Conservation (phyloP, 2,888 invertebrate genomes). For the Pelosia muscerda region DNA sequence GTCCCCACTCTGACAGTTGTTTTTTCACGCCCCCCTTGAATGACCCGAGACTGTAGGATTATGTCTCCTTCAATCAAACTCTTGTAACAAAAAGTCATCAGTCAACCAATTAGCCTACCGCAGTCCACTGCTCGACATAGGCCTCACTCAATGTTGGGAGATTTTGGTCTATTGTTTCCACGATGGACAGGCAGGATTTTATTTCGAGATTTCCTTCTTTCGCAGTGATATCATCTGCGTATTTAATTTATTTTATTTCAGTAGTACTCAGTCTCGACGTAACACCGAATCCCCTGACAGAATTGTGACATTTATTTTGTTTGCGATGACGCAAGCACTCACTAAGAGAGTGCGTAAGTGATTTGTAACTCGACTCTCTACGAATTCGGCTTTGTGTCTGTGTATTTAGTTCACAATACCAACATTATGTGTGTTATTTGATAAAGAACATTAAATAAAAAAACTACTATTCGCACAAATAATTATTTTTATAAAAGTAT, state of each 20-base stretch:
- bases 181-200: too few relatives aligned
- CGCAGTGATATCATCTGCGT: too few relatives aligned
- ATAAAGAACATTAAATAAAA: conserved; percentile 24
- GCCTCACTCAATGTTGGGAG: too few relatives aligned
- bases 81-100: too few relatives aligned
- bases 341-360: conserved; percentile 35
- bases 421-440: conserved; percentile 3
- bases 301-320: conserved; percentile 36
- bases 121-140: too few relatives aligned
- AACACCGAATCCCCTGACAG: conserved; percentile 30
- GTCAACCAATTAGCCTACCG: too few relatives aligned
- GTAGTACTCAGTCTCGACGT: conserved; percentile 20
- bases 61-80: too few relatives aligned
- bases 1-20: too few relatives aligned
- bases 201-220: too few relatives aligned
- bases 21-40: too few relatives aligned
- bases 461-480: conserved; percentile 18
- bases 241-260: conserved; percentile 28
- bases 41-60: not conserved
- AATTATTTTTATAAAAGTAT: conserved; percentile 16
- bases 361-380: conserved; percentile 43
- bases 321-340: conserved; percentile 37
- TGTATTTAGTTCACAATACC: conserved; percentile 14
- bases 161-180: too few relatives aligned
- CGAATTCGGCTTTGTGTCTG: conserved; percentile 4